A percentile compares a stretch with the other conserved stretches of the same genome.
Evolutionary conservation across 2,113 vertebrate genomes (phyloP).

Genomic region (Ctenomys sociabilis): DNA sequence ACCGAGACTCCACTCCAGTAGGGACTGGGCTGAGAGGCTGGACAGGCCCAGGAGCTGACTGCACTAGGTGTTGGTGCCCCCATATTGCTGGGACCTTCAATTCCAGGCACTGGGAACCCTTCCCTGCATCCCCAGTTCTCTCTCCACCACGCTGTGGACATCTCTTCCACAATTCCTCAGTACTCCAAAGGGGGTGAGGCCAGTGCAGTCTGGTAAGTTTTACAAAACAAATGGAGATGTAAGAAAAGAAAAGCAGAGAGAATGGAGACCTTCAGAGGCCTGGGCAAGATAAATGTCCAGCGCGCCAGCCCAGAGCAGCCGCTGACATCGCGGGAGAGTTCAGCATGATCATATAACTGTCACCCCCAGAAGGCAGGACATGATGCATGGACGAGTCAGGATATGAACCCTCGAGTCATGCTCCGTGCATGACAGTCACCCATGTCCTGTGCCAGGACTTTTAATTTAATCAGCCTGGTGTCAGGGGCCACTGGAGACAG

Average conservation of each 20-base stretch:
- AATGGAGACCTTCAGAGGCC: neutral
- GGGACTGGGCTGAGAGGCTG: fast-evolving
- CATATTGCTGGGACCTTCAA: fast-evolving
- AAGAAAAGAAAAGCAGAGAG: neutral
- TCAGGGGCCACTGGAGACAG: constrained; percentile 65
- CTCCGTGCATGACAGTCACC: constrained; percentile 37
- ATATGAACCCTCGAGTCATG: constrained; percentile 58
- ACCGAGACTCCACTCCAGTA: fast-evolving
- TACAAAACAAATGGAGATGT: neutral
- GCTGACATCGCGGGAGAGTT: neutral
- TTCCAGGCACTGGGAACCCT: fast-evolving
- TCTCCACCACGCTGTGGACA: neutral
- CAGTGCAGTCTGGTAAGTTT: neutral
- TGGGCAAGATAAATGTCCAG: neutral
- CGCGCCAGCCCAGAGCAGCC: neutral
- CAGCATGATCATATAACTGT: neutral
- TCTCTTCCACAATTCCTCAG: neutral
- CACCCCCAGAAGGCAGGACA: constrained; percentile 11
- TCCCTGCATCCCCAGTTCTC: fast-evolving
- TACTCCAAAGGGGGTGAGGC: neutral
- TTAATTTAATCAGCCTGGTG: constrained; percentile 76
- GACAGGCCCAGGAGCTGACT: neutral
- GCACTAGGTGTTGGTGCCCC: fast-evolving
- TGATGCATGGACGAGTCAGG: constrained; percentile 57
- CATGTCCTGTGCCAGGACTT: constrained; percentile 54